These are phyloP conservation scores for Carettochelys insculpta DNA, from an alignment of 2,113 vertebrate genomes.

Conservation along the genomic window DNA sequence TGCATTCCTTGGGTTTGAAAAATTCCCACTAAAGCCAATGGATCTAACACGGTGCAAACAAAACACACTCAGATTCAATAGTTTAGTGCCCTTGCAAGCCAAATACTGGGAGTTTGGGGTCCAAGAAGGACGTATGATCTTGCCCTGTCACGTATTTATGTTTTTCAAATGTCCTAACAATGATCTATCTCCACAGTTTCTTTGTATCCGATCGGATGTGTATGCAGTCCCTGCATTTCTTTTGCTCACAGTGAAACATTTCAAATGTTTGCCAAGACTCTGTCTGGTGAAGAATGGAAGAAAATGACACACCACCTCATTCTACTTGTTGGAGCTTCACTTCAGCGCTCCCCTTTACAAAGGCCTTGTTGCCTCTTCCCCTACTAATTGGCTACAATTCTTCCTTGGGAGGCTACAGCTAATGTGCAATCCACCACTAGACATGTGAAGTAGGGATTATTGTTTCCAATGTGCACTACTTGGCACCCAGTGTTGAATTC, in stretches of 20 bases:
- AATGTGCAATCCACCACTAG: not conserved
- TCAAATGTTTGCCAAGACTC: conserved; percentile 2
- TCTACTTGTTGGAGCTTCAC: not conserved
- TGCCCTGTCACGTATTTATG: not conserved
- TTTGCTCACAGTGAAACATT: not conserved
- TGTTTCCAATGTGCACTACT: not conserved
- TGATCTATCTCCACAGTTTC: not conserved
- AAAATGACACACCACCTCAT: not conserved
- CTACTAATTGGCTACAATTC: not conserved
- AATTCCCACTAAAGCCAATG: not conserved
- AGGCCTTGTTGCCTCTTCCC: not conserved
- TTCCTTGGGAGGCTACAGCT: not conserved
- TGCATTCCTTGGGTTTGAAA: not conserved
- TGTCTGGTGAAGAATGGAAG: not conserved
- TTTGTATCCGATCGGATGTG: not conserved
- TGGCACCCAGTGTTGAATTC: not conserved
- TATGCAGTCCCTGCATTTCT: not conserved
- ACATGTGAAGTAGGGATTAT: not conserved
- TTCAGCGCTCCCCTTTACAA: not conserved
- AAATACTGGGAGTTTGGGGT: not conserved
- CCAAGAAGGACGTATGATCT: not conserved
- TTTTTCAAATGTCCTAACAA: not conserved
- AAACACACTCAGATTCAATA: not conserved
- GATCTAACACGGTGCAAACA: not conserved
- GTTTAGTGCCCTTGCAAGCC: not conserved